Base-by-base conservation (phyloP, 2,888 invertebrate species). In the Drosophila algonquin region DNA sequence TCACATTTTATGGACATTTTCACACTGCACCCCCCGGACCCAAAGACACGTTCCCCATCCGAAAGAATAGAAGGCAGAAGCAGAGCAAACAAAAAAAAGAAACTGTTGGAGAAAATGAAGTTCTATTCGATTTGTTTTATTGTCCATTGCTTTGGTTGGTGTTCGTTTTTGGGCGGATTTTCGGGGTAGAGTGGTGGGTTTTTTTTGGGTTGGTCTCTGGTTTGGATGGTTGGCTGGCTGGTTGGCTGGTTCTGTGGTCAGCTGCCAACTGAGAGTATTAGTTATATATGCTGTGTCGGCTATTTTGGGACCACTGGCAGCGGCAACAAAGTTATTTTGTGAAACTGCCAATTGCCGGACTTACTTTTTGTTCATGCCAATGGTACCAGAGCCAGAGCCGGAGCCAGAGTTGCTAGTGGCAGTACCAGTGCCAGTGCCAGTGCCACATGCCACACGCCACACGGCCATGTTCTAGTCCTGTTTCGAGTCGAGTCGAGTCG, bases 41-140 rank as follows among this genome's bases (percentile, higher is more conserved):
- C 35, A 35, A 45, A 51, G 55, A 47, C 46, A 63, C 58, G 45
- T 59, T 61, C 53, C 53, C 63, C 75, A 68, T 70, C 68, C 73
- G 64, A 68, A 71, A 51, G 52, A 47, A 24, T 9, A 21, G 58
- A 48, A 32, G 45, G 4, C 24, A 24, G 12, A 14, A 40, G 12
- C 35, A 40, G 16, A 14, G 12, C 35, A 40, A 14, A 21, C 53
- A 46, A 60, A 51, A 32, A 44, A 52, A 45, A 71, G 52, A 60
- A 54, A 69, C 53, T 62, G 81, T 56, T 63, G 67, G 53, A 68
- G 60, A 68, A 76, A 78, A 76, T 75, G 76, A 77, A 86, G 75
- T 79, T 86, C 81, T 64, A 63, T 73, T 77, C 86, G 77, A 86
- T 86, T 83, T 83, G 76, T 88, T 85, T 85, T 85, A 88, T 86